These are phyloP conservation scores for Rhinichthys osculus DNA, from an alignment of 2,797 vertebrate species.

Conservation along the genomic window DNA sequence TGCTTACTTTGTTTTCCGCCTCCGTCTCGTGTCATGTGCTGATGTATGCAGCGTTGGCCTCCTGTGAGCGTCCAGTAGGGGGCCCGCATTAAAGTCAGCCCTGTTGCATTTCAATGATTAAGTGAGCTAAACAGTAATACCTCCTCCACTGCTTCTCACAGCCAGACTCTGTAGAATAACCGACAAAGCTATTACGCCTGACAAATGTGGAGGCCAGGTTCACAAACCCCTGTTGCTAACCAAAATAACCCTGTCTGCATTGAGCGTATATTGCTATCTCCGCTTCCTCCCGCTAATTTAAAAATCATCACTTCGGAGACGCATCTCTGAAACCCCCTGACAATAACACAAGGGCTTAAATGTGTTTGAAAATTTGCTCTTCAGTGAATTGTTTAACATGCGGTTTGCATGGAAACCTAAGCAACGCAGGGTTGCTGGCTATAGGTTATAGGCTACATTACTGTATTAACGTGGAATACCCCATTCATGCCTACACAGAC, in stretches of 20 bases:
- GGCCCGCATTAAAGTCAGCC: slow-evolving; percentile 78
- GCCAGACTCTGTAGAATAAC: slow-evolving; percentile 76
- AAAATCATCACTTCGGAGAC: slow-evolving; percentile 26
- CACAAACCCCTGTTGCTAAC: slow-evolving; percentile 69
- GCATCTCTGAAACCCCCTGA: slow-evolving; percentile 15
- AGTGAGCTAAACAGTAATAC: slow-evolving; percentile 78
- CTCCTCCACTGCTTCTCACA: slow-evolving; percentile 76
- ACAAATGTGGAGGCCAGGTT: slow-evolving; percentile 76
- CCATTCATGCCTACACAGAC: background rate
- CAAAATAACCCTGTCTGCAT: slow-evolving; percentile 71
- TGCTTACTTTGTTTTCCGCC: slow-evolving; percentile 64
- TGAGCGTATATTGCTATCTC: slow-evolving; percentile 47
- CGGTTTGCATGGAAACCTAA: background rate
- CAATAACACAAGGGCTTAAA: slow-evolving; percentile 19
- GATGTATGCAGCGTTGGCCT: slow-evolving; percentile 66
- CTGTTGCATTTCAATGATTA: slow-evolving; percentile 77
- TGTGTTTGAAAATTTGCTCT: slow-evolving; percentile 18
- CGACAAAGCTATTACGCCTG: slow-evolving; percentile 78
- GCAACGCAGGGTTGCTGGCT: background rate
- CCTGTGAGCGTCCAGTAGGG: slow-evolving; percentile 72
- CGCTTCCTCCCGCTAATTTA: slow-evolving; percentile 53
- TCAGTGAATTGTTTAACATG: slow-evolving; percentile 2
- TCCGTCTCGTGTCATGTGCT: slow-evolving; percentile 49
- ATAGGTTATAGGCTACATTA: background rate
- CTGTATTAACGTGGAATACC: background rate